Conservation (phyloP, 2,888 invertebrate genomes). For the Ischnura elegans region DNA sequence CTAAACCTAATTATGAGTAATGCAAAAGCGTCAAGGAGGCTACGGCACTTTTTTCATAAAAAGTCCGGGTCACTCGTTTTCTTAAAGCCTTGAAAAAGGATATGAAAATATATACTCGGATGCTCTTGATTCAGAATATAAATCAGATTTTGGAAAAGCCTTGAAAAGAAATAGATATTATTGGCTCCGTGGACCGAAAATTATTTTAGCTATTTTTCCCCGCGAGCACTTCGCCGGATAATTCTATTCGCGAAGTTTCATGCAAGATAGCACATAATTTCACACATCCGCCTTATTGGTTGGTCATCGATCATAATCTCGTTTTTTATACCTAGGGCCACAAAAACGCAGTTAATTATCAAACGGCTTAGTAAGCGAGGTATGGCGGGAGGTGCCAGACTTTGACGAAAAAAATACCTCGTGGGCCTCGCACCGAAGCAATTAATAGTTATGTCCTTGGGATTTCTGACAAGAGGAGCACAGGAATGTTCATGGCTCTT, state of each 20-base stretch:
- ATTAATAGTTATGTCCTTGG: slow-evolving; percentile 1
- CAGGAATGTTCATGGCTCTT: slow-evolving; percentile 1
- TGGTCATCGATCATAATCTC: neutral
- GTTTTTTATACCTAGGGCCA: neutral
- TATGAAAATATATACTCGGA: no score
- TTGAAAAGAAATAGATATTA: no score
- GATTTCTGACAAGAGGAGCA: neutral
- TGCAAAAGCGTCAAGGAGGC: no score
- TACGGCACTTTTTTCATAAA: no score
- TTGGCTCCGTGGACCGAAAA: no score
- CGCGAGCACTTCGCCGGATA: neutral
- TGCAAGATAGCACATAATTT: neutral
- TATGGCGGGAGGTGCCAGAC: neutral
- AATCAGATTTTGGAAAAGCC: no score
- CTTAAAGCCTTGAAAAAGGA: no score
- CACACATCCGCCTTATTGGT: neutral
- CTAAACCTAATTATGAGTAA: no score
- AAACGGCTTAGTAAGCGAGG: neutral
- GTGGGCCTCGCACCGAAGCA: neutral
- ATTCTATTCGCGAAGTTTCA: neutral
- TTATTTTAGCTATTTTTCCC: no score
- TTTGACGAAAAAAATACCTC: neutral
- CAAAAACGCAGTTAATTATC: neutral
- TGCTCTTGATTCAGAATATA: no score
- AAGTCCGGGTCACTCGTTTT: no score